phyloP scores from a whole-genome alignment of 2,797 vertebrate genomes.

The Cephalopachus bancanus region DNA sequence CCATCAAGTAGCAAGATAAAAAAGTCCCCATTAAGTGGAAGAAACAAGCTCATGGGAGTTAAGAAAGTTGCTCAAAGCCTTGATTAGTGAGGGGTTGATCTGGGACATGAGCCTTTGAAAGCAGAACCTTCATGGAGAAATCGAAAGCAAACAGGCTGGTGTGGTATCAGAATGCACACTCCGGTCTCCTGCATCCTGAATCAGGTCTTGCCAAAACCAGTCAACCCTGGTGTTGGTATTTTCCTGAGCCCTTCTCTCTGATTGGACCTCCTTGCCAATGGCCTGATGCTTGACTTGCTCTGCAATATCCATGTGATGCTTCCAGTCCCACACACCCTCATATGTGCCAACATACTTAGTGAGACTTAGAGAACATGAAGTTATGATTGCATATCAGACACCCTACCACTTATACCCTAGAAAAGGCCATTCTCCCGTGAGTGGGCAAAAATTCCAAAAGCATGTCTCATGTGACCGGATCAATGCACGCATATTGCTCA shows the following conservation, averaged over 20 bases:
- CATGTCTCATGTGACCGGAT: not conserved
- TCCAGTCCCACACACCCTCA: not conserved
- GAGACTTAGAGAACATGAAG: not conserved
- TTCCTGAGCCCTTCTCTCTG: slow-evolving; percentile 20
- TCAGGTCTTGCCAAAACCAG: not conserved
- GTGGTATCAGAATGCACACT: not conserved
- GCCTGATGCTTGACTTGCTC: not conserved
- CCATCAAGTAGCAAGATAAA: not conserved
- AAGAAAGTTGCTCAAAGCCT: not conserved
- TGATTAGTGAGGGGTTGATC: not conserved
- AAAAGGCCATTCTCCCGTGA: not conserved
- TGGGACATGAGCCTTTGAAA: not conserved
- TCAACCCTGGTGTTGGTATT: not conserved
- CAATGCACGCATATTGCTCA: not conserved
- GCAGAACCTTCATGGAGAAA: not conserved
- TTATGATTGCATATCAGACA: not conserved
- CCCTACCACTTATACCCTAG: not conserved
- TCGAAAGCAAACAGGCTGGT: not conserved
- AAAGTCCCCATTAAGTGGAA: not conserved
- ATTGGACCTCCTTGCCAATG: not conserved
- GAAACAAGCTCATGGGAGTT: not conserved
- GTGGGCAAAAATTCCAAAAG: not conserved
- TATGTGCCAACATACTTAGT: not conserved
- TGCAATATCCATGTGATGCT: not conserved
- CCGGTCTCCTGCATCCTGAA: not conserved